Evolutionary conservation across 2,888 invertebrate genomes (phyloP), one percentile per base, ranked within the genome.

Genomic region (Pheosia tremula): DNA sequence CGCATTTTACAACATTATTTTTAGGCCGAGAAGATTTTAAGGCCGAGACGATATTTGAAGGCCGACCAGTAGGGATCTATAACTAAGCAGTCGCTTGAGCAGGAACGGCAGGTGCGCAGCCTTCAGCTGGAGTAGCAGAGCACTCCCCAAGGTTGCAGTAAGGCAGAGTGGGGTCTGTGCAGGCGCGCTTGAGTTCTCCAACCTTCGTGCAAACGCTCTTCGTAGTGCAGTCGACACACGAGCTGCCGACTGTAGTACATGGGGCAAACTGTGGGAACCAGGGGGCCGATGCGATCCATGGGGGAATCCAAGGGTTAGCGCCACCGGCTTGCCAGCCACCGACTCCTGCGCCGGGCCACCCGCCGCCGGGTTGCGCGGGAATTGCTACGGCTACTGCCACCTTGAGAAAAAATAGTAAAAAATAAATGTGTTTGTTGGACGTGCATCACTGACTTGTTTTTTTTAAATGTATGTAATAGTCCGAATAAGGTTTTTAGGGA

Each of bases 101-200:
- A 5, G 79, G 77, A 0, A 50, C 74, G 11, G 73, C 66, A 0
- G 85, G 80, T 0, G 84, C 85, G 61, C 93, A 93, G 60, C 83
- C 89, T 0, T 71, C 85, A 1, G 90, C 65, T 0, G 93, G 91
- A 0, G 92, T 91, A 7, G 91, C 92, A 0, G 93, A 92, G 77
- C 93, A 93, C 62, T 83, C 83, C n/a, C 93, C 93, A 9, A 88
- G 81, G 77, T 91, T 92, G 81, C 93, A 93, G 77, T 89, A 84
- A 0, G 93, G 93, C 24, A 87, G 69, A 1, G 87, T 81, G 0
- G 93, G 92, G 73, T 93, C 93, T 3, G 79, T 71, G 74, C 93
- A 93, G 8, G 87, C 70, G 10, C 80, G 82, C 59, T 86, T 80
- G 0, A 93, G 68, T 4, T 87, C 89, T 4, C 93, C 92, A 37